A percentile compares a stretch with the other conserved stretches of the same genome.
Evolutionary conservation across 2,888 invertebrate species (phyloP).

Genomic region (Leptopilina syphax): DNA sequence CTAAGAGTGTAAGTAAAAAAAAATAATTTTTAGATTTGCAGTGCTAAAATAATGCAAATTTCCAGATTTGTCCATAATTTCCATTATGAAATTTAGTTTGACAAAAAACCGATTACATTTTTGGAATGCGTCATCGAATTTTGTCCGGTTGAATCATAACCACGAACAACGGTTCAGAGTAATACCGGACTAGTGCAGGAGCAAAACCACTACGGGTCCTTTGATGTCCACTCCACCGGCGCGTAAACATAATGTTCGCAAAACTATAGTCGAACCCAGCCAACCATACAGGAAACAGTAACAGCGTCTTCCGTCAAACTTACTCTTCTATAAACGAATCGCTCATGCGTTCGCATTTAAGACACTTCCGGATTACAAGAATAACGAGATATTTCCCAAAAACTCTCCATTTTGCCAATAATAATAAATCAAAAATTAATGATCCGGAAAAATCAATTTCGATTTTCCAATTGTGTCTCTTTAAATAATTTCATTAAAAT

Average conservation of each 20-base stretch:
- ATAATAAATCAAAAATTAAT: no score
- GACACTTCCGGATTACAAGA: conserved; percentile 19
- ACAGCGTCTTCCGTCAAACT: conserved; percentile 46
- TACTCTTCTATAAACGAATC: conserved; percentile 42
- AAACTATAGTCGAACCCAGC: conserved; percentile 12
- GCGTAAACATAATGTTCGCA: conserved; percentile 39
- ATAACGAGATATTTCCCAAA: conserved; percentile 26
- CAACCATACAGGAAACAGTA: conserved; percentile 34
- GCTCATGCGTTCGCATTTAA: conserved; percentile 39
- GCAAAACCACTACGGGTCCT: conserved; percentile 11
- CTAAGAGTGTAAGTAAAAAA: no score
- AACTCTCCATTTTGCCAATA: background rate
- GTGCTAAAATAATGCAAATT: background rate
- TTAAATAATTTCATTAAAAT: no score
- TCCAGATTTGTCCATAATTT: background rate
- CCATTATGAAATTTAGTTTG: background rate
- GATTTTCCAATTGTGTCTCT: no score
- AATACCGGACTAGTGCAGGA: conserved; percentile 30
- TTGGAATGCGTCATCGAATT: conserved; percentile 27
- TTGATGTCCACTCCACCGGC: conserved; percentile 40
- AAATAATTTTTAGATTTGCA: no score
- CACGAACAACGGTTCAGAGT: conserved; percentile 27
- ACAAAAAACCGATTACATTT: background rate
- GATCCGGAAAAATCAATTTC: no score
- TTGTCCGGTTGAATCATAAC: conserved; percentile 14